Conservation (phyloP, 2,113 vertebrate genomes). For the Chaetops frenatus region DNA sequence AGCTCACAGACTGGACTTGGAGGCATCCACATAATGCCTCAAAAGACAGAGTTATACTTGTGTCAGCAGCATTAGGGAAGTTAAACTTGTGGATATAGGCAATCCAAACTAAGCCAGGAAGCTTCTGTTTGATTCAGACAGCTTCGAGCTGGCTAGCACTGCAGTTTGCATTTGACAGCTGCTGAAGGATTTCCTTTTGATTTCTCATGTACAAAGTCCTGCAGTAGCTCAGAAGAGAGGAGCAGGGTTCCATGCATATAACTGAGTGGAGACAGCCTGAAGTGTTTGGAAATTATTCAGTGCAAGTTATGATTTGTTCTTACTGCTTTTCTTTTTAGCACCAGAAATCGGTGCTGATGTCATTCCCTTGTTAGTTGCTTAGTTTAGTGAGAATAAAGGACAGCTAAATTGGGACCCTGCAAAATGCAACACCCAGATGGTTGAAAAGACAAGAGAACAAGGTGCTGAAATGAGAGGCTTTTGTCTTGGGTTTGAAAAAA, state of each 20-base stretch:
- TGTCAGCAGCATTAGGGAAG: neutral
- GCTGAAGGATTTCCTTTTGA: neutral
- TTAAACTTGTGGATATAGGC: neutral
- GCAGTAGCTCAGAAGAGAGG: neutral
- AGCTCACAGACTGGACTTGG: neutral
- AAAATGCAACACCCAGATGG: conserved; percentile 36
- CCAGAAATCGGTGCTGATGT: conserved; percentile 18
- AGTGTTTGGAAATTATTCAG: neutral
- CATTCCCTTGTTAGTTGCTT: neutral
- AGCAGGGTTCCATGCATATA: neutral
- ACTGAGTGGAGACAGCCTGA: neutral
- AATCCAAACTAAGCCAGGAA: neutral
- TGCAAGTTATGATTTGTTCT: neutral
- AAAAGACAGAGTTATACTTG: neutral
- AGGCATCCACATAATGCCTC: neutral
- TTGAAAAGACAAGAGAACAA: neutral
- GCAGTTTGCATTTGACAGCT: neutral
- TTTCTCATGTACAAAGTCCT: neutral
- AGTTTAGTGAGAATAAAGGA: conserved; percentile 37
- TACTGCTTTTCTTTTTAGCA: conserved; percentile 11
- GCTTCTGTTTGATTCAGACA: neutral
- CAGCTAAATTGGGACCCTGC: conserved; percentile 27
- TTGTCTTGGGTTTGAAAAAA: conserved; percentile 25
- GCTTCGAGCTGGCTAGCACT: neutral
- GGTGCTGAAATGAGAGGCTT: conserved; percentile 26